These are phyloP conservation scores for Microtus pennsylvanicus DNA, from an alignment of 2,113 vertebrate species.

Conservation along the genomic window DNA sequence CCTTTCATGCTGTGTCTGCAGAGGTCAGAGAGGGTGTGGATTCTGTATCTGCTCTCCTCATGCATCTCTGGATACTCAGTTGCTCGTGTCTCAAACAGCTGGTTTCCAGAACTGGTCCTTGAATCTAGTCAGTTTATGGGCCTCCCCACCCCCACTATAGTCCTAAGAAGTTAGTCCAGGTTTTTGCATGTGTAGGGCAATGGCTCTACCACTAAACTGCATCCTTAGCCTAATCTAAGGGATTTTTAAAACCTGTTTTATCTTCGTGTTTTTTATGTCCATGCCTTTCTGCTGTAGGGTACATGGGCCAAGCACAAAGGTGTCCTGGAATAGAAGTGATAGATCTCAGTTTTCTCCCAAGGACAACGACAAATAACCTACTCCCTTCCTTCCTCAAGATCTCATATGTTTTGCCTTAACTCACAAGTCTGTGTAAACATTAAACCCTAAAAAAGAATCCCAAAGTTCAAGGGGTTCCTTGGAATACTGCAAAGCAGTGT, in stretches of 20 bases:
- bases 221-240: not conserved
- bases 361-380: not conserved
- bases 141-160: not conserved
- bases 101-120: not conserved
- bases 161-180: not conserved
- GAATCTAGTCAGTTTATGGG: not conserved
- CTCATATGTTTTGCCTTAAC: not conserved
- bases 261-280: not conserved
- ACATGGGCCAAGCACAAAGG: not conserved
- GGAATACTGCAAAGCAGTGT: not conserved
- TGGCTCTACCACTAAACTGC: not conserved
- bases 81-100: not conserved
- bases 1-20: accelerated
- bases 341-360: not conserved
- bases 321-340: not conserved
- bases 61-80: accelerated
- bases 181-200: not conserved
- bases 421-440: not conserved
- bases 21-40: not conserved
- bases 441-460: not conserved
- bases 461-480: not conserved
- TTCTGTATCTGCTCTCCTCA: not conserved
- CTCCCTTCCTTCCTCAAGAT: not conserved
- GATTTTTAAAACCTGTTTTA: not conserved
- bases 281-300: not conserved